A percentile compares a stretch with the other conserved stretches of the same genome.
phyloP scores from a whole-genome alignment of 2,888 invertebrate genomes.

The Pseudolycoriella hygida region DNA sequence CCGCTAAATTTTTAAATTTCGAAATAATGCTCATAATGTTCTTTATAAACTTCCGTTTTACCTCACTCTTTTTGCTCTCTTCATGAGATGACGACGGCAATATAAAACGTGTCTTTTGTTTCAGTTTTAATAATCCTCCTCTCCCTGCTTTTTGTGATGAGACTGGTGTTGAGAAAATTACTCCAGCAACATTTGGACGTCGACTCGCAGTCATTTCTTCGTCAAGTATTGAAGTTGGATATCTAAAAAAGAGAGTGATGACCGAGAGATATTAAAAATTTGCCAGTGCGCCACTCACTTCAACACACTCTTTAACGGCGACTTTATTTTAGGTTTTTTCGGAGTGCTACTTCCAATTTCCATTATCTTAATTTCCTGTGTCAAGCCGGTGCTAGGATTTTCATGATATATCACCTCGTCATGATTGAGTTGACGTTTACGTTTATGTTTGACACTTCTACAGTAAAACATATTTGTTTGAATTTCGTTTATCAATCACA shows the following conservation, averaged over 20 bases:
- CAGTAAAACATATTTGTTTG: background rate
- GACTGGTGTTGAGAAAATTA: constrained; percentile 70
- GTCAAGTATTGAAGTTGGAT: constrained; percentile 37
- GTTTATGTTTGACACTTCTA: constrained; percentile 26
- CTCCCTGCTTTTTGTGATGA: constrained; percentile 37
- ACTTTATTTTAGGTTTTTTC: constrained; percentile 40
- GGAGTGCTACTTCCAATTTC: constrained; percentile 51
- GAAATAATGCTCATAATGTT: too few relatives aligned
- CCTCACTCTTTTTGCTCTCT: constrained; percentile 2
- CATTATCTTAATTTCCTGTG: constrained; percentile 49
- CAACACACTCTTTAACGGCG: constrained; percentile 36
- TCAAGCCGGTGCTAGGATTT: constrained; percentile 38
- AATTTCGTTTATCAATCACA: too few relatives aligned
- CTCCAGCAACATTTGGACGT: constrained; percentile 30
- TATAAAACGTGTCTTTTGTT: constrained; percentile 25
- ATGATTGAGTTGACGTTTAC: constrained; percentile 35
- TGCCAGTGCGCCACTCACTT: constrained; percentile 19
- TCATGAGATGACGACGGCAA: constrained; percentile 18
- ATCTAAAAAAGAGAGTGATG: constrained; percentile 22
- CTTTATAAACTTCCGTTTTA: too few relatives aligned
- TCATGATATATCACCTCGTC: background rate
- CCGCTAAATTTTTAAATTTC: too few relatives aligned
- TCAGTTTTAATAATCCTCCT: constrained; percentile 30
- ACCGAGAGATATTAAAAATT: too few relatives aligned
- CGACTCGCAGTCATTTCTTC: constrained; percentile 38